These are phyloP conservation scores for Orthonyx spaldingii DNA, from an alignment of 2,113 vertebrate species.

Conservation along the genomic window DNA sequence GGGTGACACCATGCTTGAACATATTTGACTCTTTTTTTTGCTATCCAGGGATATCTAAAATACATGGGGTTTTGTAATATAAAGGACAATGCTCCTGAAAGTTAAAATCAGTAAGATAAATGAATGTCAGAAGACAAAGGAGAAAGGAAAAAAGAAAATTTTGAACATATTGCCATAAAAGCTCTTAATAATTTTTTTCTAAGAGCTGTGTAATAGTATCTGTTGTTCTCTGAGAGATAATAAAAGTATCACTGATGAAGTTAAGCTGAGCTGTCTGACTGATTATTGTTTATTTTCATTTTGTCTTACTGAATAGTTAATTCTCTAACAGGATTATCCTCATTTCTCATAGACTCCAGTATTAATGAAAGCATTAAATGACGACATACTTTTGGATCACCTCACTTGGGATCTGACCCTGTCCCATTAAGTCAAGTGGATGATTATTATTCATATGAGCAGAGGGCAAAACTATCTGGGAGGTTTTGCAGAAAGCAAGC, in stretches of 20 bases:
- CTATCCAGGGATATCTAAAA: neutral
- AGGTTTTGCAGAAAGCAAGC: neutral
- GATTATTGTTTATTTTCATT: constrained; percentile 20
- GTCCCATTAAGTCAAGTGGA: neutral
- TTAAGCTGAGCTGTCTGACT: neutral
- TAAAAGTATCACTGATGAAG: constrained; percentile 1
- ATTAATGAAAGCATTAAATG: neutral
- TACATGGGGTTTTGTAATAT: neutral
- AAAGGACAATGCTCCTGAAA: neutral
- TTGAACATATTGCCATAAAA: neutral
- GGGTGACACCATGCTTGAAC: neutral
- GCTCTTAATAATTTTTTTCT: neutral
- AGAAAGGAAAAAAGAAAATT: neutral
- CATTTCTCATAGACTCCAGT: neutral
- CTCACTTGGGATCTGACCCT: neutral
- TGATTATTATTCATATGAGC: neutral
- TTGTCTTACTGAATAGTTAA: neutral
- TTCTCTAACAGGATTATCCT: neutral
- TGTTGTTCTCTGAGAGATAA: neutral
- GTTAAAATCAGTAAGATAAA: neutral
- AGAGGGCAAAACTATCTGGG: neutral
- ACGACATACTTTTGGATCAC: neutral
- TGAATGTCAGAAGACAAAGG: neutral
- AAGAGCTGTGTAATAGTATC: neutral
- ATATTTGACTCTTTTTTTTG: neutral